These are phyloP conservation scores for Pristionchus exspectatus DNA, from an alignment of 2,888 invertebrate genomes.

Conservation along the genomic window DNA sequence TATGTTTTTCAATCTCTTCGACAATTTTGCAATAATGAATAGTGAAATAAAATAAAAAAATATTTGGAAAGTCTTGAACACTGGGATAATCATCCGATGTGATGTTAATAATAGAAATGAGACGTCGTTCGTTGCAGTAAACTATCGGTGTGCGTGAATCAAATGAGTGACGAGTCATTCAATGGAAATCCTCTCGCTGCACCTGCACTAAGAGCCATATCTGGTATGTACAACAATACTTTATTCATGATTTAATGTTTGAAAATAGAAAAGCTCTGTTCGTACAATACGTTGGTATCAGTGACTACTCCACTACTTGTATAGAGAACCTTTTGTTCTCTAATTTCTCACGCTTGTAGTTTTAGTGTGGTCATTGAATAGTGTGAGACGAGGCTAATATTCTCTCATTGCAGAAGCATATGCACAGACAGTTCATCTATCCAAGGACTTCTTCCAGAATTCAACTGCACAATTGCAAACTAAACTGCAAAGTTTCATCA, in stretches of 20 bases:
- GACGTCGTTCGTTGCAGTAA: constrained; percentile 80
- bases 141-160: constrained; percentile 88
- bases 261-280: neutral
- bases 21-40: neutral
- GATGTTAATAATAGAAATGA: neutral
- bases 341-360: neutral
- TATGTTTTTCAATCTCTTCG: constrained; percentile 80
- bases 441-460: constrained; percentile 64
- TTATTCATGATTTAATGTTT: neutral
- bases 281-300: neutral
- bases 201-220: constrained; percentile 54
- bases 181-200: constrained; percentile 85
- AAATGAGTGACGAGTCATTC: constrained; percentile 89
- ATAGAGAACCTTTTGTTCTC: neutral
- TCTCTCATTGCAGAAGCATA: constrained; percentile 69
- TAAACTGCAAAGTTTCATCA: constrained; percentile 81
- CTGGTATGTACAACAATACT: neutral
- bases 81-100: neutral
- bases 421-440: constrained; percentile 68
- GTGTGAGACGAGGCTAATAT: constrained; percentile 37
- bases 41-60: neutral
- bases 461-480: constrained; percentile 60
- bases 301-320: constrained; percentile 44
- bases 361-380: constrained; percentile 56
- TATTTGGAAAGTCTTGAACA: neutral